Evolutionary conservation across 2,888 invertebrate species (phyloP), one percentile per base, ranked within the genome.

Genomic region (Pheosia gnoma): DNA sequence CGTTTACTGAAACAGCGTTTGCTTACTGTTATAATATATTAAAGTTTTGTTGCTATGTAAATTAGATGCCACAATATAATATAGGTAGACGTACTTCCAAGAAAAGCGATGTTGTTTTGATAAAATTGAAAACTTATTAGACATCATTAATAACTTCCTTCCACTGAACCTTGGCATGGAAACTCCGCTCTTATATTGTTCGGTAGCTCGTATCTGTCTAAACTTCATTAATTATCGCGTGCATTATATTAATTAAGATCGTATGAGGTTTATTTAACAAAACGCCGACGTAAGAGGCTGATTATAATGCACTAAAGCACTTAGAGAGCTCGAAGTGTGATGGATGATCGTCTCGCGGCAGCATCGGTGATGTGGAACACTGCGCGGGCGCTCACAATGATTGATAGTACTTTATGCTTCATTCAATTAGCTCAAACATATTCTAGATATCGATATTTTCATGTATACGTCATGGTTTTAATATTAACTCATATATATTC

Each of bases 271-370:
- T 77, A 71, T 71, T 71, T 71, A 75, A 74, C 64, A 62, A 71
- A 72, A 74, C 71, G 72, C 67, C 70, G 72, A 72, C 68, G 66
- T 72, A 68, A 70, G 70, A 67, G 67, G 79, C 79, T 78, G 75
- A 77, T 81, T 77, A 79, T 70, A 81, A 77, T 84, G 78, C 80
- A 83, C 80, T 83, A 82, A 84, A 88, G 90, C 89, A 91, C 91
- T 92, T 90, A 88, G 82, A 85, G 83, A 83, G 84, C 81, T 90
- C 87, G 87, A 89, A 90, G 88, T 90, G 88, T 92, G 93, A 92
- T 91, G 90, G 88, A 91, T 87, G 90, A 87, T 87, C 77, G 81
- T 75, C 71, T 68, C 65, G 25, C 60, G 71, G 74, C 72, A 75
- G 71, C 69, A 78, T 81, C 83, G 80, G 73, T 80, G 81, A 78